phyloP scores from a whole-genome alignment of 1,140 invertebrate genomes.

The Thaumatotibia leucotreta region DNA sequence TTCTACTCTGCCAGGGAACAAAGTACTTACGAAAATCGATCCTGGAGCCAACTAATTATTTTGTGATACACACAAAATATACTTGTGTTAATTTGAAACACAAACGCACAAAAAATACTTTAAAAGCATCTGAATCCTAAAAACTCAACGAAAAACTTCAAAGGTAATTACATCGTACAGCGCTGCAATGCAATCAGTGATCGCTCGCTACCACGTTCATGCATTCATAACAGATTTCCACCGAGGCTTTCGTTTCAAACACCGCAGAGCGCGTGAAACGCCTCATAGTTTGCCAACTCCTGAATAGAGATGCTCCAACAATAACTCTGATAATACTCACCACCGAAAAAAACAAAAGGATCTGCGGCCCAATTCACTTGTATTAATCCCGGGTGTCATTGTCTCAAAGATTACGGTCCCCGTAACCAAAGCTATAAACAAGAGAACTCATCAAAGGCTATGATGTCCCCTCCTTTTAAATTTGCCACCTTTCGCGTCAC shows the following conservation, averaged over 20 bases:
- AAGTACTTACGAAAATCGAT: too few species aligned
- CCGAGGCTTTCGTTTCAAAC: background rate
- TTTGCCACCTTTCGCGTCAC: slow-evolving; percentile 26
- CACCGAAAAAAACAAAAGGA: background rate
- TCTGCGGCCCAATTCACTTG: background rate
- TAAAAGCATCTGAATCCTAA: too few species aligned
- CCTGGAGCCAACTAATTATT: too few species aligned
- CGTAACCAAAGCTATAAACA: slow-evolving; percentile 36
- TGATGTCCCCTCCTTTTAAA: slow-evolving; percentile 35
- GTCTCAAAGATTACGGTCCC: slow-evolving; percentile 37
- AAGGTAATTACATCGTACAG: too few species aligned
- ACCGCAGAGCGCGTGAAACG: background rate
- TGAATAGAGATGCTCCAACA: slow-evolving; percentile 6
- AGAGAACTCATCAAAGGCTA: slow-evolving; percentile 39
- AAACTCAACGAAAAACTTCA: too few species aligned
- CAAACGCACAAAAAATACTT: too few species aligned
- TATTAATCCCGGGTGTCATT: slow-evolving; percentile 21
- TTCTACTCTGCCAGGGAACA: too few species aligned
- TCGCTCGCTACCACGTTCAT: background rate
- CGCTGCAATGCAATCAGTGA: too few species aligned
- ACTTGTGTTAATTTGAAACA: too few species aligned
- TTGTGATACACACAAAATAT: too few species aligned
- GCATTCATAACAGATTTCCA: background rate
- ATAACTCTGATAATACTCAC: background rate
- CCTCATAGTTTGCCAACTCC: background rate